Percentiles rank a stretch among this genome's conserved stretches.
Conservation (phyloP, 2,113 vertebrate genomes). For the Otocyon megalotis region DNA sequence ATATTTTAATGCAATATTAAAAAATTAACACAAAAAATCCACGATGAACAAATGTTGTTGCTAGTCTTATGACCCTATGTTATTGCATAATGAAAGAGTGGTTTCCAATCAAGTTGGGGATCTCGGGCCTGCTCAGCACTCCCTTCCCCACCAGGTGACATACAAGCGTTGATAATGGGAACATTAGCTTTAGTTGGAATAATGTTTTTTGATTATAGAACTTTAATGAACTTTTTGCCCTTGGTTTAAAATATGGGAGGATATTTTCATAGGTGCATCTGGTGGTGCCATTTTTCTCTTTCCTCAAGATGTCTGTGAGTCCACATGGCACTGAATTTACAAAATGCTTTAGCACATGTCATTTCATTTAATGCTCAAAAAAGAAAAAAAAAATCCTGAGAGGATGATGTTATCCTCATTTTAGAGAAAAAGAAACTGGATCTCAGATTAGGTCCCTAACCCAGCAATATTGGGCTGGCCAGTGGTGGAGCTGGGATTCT, state of each 20-base stretch:
- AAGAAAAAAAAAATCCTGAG: neutral
- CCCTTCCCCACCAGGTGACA: neutral
- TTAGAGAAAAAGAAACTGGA: conserved; percentile 61
- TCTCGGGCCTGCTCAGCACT: neutral
- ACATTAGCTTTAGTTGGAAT: neutral
- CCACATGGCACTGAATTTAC: neutral
- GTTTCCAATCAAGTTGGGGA: neutral
- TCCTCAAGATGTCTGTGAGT: neutral
- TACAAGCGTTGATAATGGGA: fast-evolving
- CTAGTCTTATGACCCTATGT: neutral
- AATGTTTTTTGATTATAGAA: neutral
- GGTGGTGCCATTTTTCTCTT: neutral
- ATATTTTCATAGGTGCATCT: neutral
- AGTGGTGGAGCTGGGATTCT: neutral
- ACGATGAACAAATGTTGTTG: neutral
- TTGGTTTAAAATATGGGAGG: neutral
- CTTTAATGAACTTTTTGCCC: neutral
- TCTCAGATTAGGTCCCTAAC: conserved; percentile 28
- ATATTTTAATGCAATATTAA: neutral
- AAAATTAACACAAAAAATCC: neutral
- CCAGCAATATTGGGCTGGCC: neutral
- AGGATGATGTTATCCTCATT: neutral
- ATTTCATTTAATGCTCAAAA: neutral
- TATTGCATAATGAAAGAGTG: neutral
- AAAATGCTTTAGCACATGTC: neutral